These are phyloP conservation scores for Embiotoca jacksoni DNA, from an alignment of 2,113 vertebrate genomes.

Conservation along the genomic window DNA sequence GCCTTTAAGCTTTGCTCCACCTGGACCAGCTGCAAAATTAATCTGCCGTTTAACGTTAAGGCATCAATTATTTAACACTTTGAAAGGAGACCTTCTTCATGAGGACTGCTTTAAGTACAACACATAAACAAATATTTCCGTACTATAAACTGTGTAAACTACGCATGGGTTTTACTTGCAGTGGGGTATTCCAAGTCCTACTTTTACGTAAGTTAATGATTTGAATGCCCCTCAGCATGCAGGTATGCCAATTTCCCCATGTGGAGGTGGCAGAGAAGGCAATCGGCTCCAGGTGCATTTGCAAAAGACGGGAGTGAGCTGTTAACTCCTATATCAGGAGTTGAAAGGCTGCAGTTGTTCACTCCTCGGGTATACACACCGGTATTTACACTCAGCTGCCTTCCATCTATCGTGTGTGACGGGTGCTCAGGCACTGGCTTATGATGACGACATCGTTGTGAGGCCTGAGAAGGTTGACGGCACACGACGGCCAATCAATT, in stretches of 20 bases:
- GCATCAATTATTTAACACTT: slow-evolving; percentile 36
- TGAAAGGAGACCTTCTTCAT: slow-evolving; percentile 7
- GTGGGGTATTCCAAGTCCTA: neutral
- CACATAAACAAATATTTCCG: neutral
- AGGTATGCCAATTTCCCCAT: slow-evolving; percentile 11
- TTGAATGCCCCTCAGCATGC: slow-evolving; percentile 2
- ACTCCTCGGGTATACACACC: slow-evolving; percentile 54
- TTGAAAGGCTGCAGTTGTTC: slow-evolving; percentile 42
- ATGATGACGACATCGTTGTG: slow-evolving; percentile 66
- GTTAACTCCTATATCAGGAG: slow-evolving; percentile 47
- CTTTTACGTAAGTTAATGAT: slow-evolving; percentile 16
- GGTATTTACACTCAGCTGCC: slow-evolving; percentile 65
- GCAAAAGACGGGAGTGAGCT: slow-evolving; percentile 38
- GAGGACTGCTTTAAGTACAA: slow-evolving; percentile 5
- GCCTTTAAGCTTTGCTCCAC: slow-evolving; percentile 42
- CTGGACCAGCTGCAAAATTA: slow-evolving; percentile 30
- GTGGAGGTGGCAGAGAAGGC: slow-evolving; percentile 17
- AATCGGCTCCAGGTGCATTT: slow-evolving; percentile 31
- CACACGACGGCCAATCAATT: slow-evolving; percentile 47
- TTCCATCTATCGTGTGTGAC: slow-evolving; percentile 67
- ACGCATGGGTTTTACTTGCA: neutral
- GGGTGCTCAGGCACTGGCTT: slow-evolving; percentile 48
- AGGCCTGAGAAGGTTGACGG: slow-evolving; percentile 55
- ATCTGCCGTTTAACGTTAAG: slow-evolving; percentile 37
- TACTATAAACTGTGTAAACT: neutral